phyloP scores from a whole-genome alignment of 64 coral and sea anemone genomes.

The Porites australiensis region DNA sequence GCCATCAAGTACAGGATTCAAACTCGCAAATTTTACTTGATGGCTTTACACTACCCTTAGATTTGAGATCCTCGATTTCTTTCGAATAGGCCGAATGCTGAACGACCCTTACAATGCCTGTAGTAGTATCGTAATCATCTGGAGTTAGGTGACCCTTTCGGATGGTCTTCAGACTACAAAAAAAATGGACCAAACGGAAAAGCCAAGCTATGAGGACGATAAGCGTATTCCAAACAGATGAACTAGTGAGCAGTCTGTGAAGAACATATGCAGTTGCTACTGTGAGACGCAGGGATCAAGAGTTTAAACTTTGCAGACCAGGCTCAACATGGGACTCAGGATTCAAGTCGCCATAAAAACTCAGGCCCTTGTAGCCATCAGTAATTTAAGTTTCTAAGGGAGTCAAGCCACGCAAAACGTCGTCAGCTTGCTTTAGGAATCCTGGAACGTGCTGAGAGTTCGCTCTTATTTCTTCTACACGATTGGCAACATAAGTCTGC shows the following conservation, averaged over 20 bases:
- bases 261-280: too few species aligned
- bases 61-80: conserved; percentile 31
- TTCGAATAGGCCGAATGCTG: conserved; percentile 4
- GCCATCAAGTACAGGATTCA: conserved; percentile 53
- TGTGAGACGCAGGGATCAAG: too few species aligned
- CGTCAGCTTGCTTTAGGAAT: conserved; percentile 27
- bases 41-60: background rate
- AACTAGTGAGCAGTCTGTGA: background rate
- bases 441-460: conserved; percentile 53
- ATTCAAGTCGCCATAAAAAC: conserved; percentile 44
- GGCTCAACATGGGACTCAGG: background rate
- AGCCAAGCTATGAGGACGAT: conserved; percentile 48
- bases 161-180: conserved; percentile 8
- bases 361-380: conserved; percentile 55
- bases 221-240: conserved; percentile 53
- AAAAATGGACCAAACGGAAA: conserved; percentile 16
- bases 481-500: conserved; percentile 54
- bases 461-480: conserved; percentile 41
- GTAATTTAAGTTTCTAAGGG: background rate
- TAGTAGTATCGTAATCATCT: conserved; percentile 45
- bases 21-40: conserved; percentile 20
- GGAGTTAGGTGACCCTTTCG: conserved; percentile 1
- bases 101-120: conserved; percentile 31
- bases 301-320: too few species aligned
- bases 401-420: conserved; percentile 39